These are phyloP conservation scores for Dynastes grantii DNA, from an alignment of 2,888 invertebrate species.

Conservation along the genomic window DNA sequence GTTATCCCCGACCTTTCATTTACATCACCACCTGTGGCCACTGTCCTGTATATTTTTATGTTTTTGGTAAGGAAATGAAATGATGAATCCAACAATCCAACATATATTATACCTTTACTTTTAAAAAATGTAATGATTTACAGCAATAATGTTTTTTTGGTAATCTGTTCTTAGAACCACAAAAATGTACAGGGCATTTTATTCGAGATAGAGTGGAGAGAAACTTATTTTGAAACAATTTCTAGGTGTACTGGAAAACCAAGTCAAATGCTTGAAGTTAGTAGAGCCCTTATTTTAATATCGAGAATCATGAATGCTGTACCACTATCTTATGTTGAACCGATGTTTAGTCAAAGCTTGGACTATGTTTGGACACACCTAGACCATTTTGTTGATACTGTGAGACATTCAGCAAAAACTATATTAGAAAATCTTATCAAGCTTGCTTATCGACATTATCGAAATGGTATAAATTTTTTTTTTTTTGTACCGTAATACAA, in stretches of 20 bases:
- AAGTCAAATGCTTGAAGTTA: conserved; percentile 63
- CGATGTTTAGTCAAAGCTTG: conserved; percentile 65
- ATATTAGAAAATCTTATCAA: conserved; percentile 71
- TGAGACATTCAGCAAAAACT: conserved; percentile 70
- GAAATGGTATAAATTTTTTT: conserved; percentile 63
- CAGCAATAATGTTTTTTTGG: too few relatives aligned
- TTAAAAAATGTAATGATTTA: too few relatives aligned
- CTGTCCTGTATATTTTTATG: too few relatives aligned
- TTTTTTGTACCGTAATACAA: conserved; percentile 12
- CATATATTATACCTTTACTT: too few relatives aligned
- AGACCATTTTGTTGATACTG: conserved; percentile 79
- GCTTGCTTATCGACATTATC: conserved; percentile 63
- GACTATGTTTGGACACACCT: conserved; percentile 75
- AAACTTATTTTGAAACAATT: conserved; percentile 16
- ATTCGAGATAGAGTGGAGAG: too few relatives aligned
- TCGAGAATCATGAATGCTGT: conserved; percentile 61
- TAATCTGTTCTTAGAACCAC: too few relatives aligned
- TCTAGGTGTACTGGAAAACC: conserved; percentile 63
- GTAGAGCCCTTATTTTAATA: conserved; percentile 61
- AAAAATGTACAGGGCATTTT: too few relatives aligned
- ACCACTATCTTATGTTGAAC: conserved; percentile 59
- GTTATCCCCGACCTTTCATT: too few relatives aligned
- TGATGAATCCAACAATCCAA: too few relatives aligned
- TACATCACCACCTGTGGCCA: too few relatives aligned
- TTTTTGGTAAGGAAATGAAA: too few relatives aligned